Percentiles rank a stretch among this genome's conserved stretches.
Conservation (phyloP, 2,888 invertebrate genomes). For the Macrophya annulata region DNA sequence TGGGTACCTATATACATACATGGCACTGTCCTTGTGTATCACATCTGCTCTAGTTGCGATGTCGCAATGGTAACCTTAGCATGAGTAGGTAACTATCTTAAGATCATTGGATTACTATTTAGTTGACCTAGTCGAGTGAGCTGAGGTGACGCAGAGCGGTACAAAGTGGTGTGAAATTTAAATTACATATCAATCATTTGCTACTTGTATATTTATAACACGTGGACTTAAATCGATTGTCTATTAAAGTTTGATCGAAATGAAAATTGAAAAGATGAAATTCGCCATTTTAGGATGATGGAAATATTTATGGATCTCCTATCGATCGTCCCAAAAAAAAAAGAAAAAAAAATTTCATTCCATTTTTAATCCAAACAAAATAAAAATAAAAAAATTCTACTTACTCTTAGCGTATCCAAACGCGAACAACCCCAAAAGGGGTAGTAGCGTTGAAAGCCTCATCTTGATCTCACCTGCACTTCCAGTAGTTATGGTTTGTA, state of each 20-base stretch:
- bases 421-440: constrained; percentile 68
- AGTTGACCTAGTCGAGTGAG: background rate
- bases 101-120: constrained; percentile 53
- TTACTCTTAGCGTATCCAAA: constrained; percentile 64
- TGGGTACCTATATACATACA: constrained; percentile 65
- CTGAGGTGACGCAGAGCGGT: background rate
- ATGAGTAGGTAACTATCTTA: constrained; percentile 41
- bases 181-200: constrained; percentile 6
- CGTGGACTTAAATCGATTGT: background rate
- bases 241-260: background rate
- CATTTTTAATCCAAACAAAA: background rate
- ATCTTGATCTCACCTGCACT: constrained; percentile 64
- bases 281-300: background rate
- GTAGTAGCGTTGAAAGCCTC: constrained; percentile 64
- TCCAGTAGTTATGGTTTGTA: background rate
- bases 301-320: background rate
- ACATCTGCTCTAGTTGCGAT: constrained; percentile 71
- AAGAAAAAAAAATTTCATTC: background rate
- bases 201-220: background rate
- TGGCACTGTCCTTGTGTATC: constrained; percentile 70
- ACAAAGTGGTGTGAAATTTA: constrained; percentile 31
- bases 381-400: background rate
- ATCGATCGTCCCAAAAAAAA: background rate
- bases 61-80: constrained; percentile 70
- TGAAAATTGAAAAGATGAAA: background rate